Evolutionary conservation across 2,113 vertebrate genomes (phyloP).

Genomic region (Stegostoma tigrinum): DNA sequence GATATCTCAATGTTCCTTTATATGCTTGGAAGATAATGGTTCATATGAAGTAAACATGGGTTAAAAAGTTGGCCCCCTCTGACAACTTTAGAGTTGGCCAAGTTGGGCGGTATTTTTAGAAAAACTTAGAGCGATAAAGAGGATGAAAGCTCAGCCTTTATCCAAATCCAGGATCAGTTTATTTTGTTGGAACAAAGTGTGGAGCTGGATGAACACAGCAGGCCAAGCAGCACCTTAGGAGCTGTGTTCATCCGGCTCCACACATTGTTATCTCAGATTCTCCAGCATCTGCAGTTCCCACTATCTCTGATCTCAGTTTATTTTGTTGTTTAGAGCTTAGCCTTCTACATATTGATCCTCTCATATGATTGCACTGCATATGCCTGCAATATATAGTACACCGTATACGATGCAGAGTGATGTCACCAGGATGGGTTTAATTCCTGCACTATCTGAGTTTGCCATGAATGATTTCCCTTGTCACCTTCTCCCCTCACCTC

Average conservation of each 20-base stretch:
- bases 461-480: too few relatives aligned
- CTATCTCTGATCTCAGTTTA: too few relatives aligned
- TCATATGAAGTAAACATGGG: background rate
- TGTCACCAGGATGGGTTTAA: background rate
- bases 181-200: too few relatives aligned
- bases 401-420: background rate
- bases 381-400: background rate
- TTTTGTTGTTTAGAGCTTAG: background rate
- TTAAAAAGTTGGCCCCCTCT: background rate
- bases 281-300: too few relatives aligned
- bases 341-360: background rate
- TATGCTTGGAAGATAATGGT: background rate
- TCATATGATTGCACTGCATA: background rate
- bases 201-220: too few relatives aligned
- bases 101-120: too few relatives aligned
- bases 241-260: too few relatives aligned
- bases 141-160: background rate
- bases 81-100: background rate
- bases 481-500: too few relatives aligned
- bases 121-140: background rate
- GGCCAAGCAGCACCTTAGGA: too few relatives aligned
- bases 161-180: background rate
- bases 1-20: background rate
- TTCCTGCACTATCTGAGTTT: too few relatives aligned
- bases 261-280: too few relatives aligned